A percentile compares a stretch with the other conserved stretches of the same genome.
Evolutionary conservation across 2,888 invertebrate genomes (phyloP).

Genomic region (Platycheirus albimanus): DNA sequence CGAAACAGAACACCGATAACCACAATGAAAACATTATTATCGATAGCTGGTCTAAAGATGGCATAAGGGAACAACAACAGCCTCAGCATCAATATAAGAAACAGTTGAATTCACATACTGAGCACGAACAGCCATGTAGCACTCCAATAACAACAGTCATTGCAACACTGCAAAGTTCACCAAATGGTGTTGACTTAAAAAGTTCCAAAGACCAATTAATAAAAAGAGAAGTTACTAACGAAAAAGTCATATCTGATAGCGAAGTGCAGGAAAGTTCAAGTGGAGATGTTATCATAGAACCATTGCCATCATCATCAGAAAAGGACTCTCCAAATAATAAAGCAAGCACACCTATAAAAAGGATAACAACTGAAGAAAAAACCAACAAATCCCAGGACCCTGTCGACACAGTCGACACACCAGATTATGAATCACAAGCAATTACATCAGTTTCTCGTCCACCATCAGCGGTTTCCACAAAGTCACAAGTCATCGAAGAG

Average conservation of each 20-base stretch:
- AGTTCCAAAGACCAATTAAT: conserved; percentile 61
- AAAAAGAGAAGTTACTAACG: conserved; percentile 33
- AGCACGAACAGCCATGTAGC: conserved; percentile 45
- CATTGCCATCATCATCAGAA: conserved; percentile 14
- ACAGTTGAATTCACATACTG: background rate
- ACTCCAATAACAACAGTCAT: conserved; percentile 75
- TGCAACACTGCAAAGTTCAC: conserved; percentile 70
- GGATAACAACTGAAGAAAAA: conserved; percentile 73
- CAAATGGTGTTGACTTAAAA: conserved; percentile 71
- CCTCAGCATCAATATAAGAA: conserved; percentile 5
- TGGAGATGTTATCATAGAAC: conserved; percentile 42
- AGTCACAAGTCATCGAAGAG: conserved; percentile 83
- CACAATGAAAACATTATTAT: conserved; percentile 16
- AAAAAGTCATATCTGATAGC: background rate
- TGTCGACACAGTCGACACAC: conserved; percentile 70
- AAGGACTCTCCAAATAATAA: conserved; percentile 58
- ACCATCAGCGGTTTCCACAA: conserved; percentile 80
- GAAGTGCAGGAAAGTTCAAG: conserved; percentile 27
- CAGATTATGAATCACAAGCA: conserved; percentile 64
- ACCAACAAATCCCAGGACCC: conserved; percentile 77
- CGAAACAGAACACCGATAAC: conserved; percentile 7
- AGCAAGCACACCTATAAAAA: conserved; percentile 79
- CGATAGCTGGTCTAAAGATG: conserved; percentile 18
- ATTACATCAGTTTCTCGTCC: conserved; percentile 76
- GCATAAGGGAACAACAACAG: background rate